Percentiles rank a stretch among this genome's conserved stretches.
Conservation (phyloP, 2,113 vertebrate species). For the Hippocampus abdominalis region DNA sequence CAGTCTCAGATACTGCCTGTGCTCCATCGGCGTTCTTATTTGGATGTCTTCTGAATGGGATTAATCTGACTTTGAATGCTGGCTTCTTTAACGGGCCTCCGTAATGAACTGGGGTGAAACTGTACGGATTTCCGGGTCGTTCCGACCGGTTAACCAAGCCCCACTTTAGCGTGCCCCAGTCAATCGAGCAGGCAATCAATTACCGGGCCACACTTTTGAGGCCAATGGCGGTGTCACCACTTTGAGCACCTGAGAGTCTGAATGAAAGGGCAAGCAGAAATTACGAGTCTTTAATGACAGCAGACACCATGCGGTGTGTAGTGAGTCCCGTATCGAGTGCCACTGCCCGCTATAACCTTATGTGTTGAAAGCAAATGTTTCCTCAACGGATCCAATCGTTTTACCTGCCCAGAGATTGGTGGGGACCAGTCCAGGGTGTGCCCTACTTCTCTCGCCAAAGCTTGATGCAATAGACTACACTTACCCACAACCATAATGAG, state of each 20-base stretch:
- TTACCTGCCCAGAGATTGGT: too few relatives aligned
- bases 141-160: constrained; percentile 38
- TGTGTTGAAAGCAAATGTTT: too few relatives aligned
- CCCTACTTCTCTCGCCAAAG: too few relatives aligned
- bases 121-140: constrained; percentile 46
- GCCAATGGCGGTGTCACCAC: constrained; percentile 23
- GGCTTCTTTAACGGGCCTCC: constrained; percentile 58
- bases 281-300: background rate
- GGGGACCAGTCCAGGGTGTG: too few relatives aligned
- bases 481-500: too few relatives aligned
- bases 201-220: constrained; percentile 16
- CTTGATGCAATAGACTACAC: too few relatives aligned
- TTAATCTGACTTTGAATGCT: constrained; percentile 69
- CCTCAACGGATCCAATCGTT: too few relatives aligned
- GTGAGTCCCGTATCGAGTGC: background rate
- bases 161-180: constrained; percentile 29
- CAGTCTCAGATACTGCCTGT: constrained; percentile 66
- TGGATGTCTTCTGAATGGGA: constrained; percentile 65
- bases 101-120: constrained; percentile 64
- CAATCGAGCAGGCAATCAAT: constrained; percentile 25
- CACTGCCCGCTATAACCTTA: too few relatives aligned
- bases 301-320: background rate
- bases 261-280: background rate
- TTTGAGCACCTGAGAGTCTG: background rate
- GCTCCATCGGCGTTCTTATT: constrained; percentile 63